phyloP scores from a whole-genome alignment of 2,797 vertebrate species.

The Darevskia nairensis region DNA sequence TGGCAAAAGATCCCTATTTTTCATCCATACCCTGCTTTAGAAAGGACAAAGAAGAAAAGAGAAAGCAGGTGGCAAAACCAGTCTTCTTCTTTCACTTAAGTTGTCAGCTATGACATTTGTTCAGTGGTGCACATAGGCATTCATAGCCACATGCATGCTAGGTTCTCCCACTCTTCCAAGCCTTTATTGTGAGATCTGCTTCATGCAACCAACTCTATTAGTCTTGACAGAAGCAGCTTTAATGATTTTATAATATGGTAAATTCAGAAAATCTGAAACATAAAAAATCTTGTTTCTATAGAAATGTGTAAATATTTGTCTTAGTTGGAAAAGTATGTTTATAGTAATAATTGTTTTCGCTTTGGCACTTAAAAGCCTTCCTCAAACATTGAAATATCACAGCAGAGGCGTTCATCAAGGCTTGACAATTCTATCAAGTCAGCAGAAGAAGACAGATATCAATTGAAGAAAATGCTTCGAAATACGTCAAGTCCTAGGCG shows the following conservation, averaged over 20 bases:
- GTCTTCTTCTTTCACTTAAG: too few species aligned
- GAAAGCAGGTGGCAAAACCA: too few species aligned
- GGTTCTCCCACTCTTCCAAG: background rate
- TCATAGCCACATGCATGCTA: too few species aligned
- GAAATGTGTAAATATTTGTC: background rate
- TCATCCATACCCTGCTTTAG: too few species aligned
- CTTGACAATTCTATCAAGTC: conserved; percentile 71
- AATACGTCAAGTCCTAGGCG: conserved; percentile 71
- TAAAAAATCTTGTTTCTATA: background rate
- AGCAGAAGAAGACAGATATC: conserved; percentile 74
- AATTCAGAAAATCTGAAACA: background rate
- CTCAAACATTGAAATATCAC: conserved; percentile 70
- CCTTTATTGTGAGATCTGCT: background rate
- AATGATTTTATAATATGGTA: background rate
- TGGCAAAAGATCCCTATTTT: too few species aligned
- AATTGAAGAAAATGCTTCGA: conserved; percentile 75
- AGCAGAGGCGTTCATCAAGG: conserved; percentile 67
- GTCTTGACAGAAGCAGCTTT: background rate
- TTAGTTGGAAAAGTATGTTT: conserved; percentile 20
- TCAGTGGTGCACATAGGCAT: too few species aligned
- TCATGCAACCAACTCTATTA: background rate
- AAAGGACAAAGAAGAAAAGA: too few species aligned
- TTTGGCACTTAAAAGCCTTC: conserved; percentile 66
- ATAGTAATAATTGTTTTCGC: conserved; percentile 31
- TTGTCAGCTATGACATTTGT: too few species aligned